Conservation (phyloP, 2,113 vertebrate species). For the Dicentrarchus labrax region DNA sequence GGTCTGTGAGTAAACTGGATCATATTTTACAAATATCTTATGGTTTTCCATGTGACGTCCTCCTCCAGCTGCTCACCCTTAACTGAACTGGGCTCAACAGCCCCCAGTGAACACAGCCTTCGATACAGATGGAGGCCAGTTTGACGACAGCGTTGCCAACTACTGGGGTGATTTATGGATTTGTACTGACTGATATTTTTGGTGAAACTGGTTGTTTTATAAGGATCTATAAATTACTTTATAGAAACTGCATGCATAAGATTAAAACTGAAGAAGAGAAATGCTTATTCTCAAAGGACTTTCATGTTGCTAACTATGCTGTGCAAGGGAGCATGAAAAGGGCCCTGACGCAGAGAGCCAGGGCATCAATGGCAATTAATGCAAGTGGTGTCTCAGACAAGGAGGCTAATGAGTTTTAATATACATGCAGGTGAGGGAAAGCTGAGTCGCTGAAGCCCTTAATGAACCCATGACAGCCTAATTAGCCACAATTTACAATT, state of each 20-base stretch:
- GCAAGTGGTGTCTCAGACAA: slow-evolving; percentile 98
- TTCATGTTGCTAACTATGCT: slow-evolving; percentile 71
- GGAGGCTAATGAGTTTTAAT: slow-evolving; percentile 99
- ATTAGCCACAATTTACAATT: slow-evolving; percentile 99
- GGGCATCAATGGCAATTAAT: slow-evolving; percentile 96
- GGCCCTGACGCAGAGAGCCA: slow-evolving; percentile 85
- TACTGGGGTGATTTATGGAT: no score
- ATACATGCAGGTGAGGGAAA: slow-evolving; percentile 99
- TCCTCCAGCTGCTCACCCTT: no score
- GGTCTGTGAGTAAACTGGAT: no score
- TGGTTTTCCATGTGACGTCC: no score
- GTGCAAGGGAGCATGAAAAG: slow-evolving; percentile 87
- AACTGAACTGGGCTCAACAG: no score
- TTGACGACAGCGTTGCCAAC: no score
- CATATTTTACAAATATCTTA: no score
- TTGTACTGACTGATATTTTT: no score
- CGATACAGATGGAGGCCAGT: no score
- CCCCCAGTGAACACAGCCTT: no score
- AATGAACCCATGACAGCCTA: slow-evolving; percentile 99
- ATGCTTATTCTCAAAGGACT: slow-evolving; percentile 54
- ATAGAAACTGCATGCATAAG: no score
- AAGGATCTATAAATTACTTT: no score
- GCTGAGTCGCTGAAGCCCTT: slow-evolving; percentile 96
- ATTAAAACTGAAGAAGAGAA: slow-evolving; percentile 5
- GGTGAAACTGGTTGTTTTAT: background rate